These are phyloP conservation scores for Amiota communis DNA, from an alignment of 2,888 invertebrate species.

Conservation along the genomic window DNA sequence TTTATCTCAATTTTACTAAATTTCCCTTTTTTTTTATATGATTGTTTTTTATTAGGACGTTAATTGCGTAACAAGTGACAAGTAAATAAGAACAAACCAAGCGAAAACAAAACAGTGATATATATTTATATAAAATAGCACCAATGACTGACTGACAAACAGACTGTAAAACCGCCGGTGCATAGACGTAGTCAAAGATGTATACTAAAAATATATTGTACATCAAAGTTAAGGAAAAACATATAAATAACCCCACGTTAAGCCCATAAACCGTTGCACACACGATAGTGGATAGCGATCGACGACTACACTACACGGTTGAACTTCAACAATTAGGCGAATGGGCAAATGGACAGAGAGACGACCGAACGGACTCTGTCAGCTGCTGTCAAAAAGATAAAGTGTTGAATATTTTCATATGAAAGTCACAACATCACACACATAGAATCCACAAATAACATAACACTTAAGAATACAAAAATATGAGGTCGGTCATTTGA, in stretches of 20 bases:
- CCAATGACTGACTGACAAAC: background rate
- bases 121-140: background rate
- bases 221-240: too few species aligned
- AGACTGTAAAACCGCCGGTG: background rate
- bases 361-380: slow-evolving; percentile 10
- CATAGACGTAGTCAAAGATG: too few species aligned
- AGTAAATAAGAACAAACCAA: slow-evolving; percentile 19
- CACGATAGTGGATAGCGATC: background rate
- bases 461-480: background rate
- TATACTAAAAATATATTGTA: too few species aligned
- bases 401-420: background rate
- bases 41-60: background rate
- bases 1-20: slow-evolving; percentile 7
- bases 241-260: too few species aligned
- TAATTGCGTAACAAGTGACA: slow-evolving; percentile 27
- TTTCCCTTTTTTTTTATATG: background rate
- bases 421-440: too few species aligned
- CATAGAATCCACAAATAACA: slow-evolving; percentile 18
- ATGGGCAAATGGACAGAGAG: background rate
- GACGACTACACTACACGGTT: background rate
- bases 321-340: slow-evolving; percentile 2
- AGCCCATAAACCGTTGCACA: background rate
- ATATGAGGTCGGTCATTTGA: background rate
- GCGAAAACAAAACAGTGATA: background rate
- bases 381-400: slow-evolving; percentile 23